These are phyloP conservation scores for Mystacides longicornis DNA, from an alignment of 2,888 invertebrate species.

Conservation along the genomic window DNA sequence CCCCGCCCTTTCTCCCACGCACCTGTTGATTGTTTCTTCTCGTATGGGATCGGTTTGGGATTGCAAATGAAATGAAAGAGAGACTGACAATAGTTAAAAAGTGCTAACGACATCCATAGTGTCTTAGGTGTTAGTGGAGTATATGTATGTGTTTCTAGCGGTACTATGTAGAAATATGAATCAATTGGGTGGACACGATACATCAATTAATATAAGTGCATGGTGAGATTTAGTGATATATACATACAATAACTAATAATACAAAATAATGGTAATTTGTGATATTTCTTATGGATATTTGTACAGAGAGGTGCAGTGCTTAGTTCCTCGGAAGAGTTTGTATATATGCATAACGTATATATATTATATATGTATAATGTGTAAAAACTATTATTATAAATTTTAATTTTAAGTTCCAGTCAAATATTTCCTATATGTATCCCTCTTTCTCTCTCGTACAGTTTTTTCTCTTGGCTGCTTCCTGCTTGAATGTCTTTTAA, in stretches of 20 bases:
- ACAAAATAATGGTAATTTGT: slow-evolving; percentile 16
- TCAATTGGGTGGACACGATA: background rate
- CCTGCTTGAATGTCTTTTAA: slow-evolving; percentile 24
- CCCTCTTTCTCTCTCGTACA: slow-evolving; percentile 23
- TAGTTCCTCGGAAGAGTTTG: slow-evolving; percentile 23
- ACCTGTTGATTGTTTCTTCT: slow-evolving; percentile 35
- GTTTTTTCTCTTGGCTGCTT: slow-evolving; percentile 26
- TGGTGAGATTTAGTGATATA: background rate
- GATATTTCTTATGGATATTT: slow-evolving; percentile 24
- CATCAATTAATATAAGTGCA: too few relatives aligned
- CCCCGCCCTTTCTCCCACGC: slow-evolving; percentile 38
- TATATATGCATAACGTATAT: too few relatives aligned
- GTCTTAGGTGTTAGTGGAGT: background rate
- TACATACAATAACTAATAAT: background rate
- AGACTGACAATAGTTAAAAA: background rate
- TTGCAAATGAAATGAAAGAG: background rate
- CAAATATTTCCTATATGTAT: slow-evolving; percentile 20
- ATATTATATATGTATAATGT: too few relatives aligned
- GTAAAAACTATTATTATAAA: slow-evolving; percentile 14
- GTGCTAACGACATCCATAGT: too few relatives aligned
- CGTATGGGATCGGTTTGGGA: background rate
- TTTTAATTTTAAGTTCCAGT: slow-evolving; percentile 17
- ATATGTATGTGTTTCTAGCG: background rate
- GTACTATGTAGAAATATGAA: background rate
- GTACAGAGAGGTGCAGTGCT: slow-evolving; percentile 19